Evolutionary conservation across 37 sponge, comb jelly and placozoan genomes (phyloP).

Genomic region (Crambe crambe): DNA sequence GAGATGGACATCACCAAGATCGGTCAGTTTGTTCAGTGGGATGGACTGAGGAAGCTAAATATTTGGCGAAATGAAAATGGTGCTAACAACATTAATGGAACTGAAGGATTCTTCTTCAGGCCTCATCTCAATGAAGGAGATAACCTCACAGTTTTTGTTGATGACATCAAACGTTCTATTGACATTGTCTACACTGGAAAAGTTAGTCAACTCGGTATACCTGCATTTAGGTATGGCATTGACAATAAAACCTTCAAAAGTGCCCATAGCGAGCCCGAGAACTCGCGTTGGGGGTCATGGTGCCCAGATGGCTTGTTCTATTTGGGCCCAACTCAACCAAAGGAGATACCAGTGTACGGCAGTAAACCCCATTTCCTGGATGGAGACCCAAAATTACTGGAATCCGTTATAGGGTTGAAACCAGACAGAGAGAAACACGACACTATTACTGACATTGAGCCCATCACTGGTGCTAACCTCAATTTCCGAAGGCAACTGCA

Average conservation of each 20-base stretch:
- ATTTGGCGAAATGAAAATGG: constrained; percentile 34
- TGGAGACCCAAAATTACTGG: constrained; percentile 56
- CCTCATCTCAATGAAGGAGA: constrained; percentile 67
- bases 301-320: constrained; percentile 73
- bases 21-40: constrained; percentile 75
- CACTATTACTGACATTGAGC: constrained; percentile 65
- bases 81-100: constrained; percentile 73
- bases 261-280: constrained; percentile 36
- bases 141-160: constrained; percentile 61
- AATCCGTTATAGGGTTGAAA: constrained; percentile 41
- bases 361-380: constrained; percentile 89
- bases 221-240: constrained; percentile 55
- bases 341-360: constrained; percentile 68
- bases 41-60: constrained; percentile 19
- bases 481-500: constrained; percentile 47
- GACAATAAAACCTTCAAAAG: constrained; percentile 39
- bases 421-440: constrained; percentile 54
- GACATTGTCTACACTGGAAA: constrained; percentile 38
- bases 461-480: constrained; percentile 66
- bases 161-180: constrained; percentile 75
- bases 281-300: constrained; percentile 65
- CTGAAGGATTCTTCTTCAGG: constrained; percentile 86
- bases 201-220: constrained; percentile 42
- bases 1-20: constrained; percentile 33
- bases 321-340: constrained; percentile 53